A percentile compares a stretch with the other conserved stretches of the same genome.
Conservation (phyloP, 2,888 invertebrate species). For the Rotaria macrura region DNA sequence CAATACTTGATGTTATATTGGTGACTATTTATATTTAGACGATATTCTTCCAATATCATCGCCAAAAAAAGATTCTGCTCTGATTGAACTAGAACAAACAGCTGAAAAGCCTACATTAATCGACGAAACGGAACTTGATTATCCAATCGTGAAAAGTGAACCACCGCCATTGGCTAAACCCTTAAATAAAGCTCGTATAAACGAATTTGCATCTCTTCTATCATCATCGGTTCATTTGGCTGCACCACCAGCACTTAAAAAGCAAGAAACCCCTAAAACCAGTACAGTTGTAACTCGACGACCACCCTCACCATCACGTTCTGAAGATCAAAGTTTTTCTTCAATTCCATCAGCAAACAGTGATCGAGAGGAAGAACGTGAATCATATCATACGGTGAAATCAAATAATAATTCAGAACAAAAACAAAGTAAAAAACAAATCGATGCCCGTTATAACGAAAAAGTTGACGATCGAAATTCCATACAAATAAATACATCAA, state of each 20-base stretch:
- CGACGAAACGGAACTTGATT: background rate
- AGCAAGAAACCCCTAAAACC: background rate
- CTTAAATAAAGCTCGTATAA: background rate
- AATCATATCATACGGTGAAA: slow-evolving; percentile 10
- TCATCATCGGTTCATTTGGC: background rate
- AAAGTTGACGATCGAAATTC: slow-evolving; percentile 14
- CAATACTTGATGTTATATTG: background rate
- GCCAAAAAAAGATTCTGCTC: background rate
- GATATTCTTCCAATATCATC: background rate
- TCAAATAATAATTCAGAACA: background rate
- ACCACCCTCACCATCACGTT: background rate
- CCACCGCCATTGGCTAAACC: background rate
- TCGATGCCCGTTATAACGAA: slow-evolving; percentile 9
- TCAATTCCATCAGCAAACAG: background rate
- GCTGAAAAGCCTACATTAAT: background rate
- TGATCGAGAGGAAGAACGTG: background rate
- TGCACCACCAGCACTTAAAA: background rate
- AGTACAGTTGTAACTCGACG: background rate
- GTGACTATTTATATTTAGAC: background rate
- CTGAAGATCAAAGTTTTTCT: slow-evolving; percentile 10
- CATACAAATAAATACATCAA: background rate
- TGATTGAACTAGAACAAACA: background rate
- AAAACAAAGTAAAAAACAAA: background rate
- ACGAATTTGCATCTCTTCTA: slow-evolving; percentile 9
- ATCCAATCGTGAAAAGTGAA: background rate